These are phyloP conservation scores for Globodera ellingtonae DNA, from an alignment of 1,140 invertebrate species.

Conservation along the genomic window DNA sequence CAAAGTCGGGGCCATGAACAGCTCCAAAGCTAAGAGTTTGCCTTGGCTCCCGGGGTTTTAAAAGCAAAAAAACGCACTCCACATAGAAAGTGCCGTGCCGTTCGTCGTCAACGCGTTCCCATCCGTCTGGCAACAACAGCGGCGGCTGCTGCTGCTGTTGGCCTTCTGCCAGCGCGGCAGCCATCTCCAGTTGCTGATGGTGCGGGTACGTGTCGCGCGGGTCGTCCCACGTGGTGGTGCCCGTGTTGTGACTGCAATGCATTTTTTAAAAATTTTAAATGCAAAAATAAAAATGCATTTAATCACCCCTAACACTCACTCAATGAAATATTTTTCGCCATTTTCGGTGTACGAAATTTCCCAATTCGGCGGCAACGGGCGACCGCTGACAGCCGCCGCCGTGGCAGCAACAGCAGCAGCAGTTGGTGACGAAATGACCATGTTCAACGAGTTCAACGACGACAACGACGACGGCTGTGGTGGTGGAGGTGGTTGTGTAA, in stretches of 20 bases:
- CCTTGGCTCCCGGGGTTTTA: too few relatives aligned
- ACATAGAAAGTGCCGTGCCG: constrained; percentile 97
- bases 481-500: constrained; percentile 25
- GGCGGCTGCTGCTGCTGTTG: neutral
- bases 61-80: constrained; percentile 72
- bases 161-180: constrained; percentile 36
- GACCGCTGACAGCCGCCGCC: constrained; percentile 68
- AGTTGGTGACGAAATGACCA: neutral
- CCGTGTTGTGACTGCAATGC: constrained; percentile 58
- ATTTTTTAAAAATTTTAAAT: constrained; percentile 9
- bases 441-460: too few relatives aligned
- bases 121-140: constrained; percentile 81
- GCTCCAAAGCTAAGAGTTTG: too few relatives aligned
- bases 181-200: neutral
- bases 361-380: constrained; percentile 90
- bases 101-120: constrained; percentile 96
- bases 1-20: too few relatives aligned
- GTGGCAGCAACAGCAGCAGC: too few relatives aligned
- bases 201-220: constrained; percentile 46
- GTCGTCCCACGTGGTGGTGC: constrained; percentile 65
- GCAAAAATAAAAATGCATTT: neutral
- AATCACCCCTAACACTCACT: constrained; percentile 74
- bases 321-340: constrained; percentile 95
- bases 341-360: constrained; percentile 93
- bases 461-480: neutral